Evolutionary conservation across 1,140 invertebrate genomes (phyloP).

Genomic region (Magallana gigas): DNA sequence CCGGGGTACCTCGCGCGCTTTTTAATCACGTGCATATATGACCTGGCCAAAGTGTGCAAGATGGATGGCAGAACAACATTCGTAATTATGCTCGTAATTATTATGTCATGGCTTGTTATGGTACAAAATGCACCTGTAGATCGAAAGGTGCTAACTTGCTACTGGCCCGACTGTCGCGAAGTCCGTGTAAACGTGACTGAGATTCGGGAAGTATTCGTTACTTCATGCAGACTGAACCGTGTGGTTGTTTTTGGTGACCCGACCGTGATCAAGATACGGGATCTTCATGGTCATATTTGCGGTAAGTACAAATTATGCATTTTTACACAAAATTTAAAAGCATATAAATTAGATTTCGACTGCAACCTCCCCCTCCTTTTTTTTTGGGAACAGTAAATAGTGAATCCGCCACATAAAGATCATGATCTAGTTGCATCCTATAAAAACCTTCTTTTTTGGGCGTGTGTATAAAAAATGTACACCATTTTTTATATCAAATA

Average conservation of each 20-base stretch:
- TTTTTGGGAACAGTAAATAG: background rate
- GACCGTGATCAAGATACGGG: background rate
- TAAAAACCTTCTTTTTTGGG: too few species aligned
- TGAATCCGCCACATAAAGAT: slow-evolving; percentile 8
- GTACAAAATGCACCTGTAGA: background rate
- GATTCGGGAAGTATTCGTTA: background rate
- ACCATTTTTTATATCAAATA: too few species aligned
- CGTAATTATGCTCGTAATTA: background rate
- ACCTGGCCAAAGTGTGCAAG: slow-evolving; percentile 14
- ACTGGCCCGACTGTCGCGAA: background rate
- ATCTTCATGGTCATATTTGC: background rate
- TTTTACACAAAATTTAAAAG: background rate
- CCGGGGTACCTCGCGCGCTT: too few species aligned
- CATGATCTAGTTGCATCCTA: too few species aligned
- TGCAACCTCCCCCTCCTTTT: background rate
- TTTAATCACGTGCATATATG: too few species aligned
- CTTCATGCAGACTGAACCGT: background rate
- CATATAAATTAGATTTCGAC: slow-evolving; percentile 6
- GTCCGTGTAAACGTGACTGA: background rate
- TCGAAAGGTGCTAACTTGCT: background rate
- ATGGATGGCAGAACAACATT: background rate
- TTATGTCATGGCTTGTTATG: background rate
- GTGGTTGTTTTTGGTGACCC: slow-evolving; percentile 1
- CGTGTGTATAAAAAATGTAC: too few species aligned
- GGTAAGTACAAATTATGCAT: slow-evolving; percentile 18